Base-by-base conservation (phyloP, 2,888 invertebrate genomes). In the Toxonevra muliebris region DNA sequence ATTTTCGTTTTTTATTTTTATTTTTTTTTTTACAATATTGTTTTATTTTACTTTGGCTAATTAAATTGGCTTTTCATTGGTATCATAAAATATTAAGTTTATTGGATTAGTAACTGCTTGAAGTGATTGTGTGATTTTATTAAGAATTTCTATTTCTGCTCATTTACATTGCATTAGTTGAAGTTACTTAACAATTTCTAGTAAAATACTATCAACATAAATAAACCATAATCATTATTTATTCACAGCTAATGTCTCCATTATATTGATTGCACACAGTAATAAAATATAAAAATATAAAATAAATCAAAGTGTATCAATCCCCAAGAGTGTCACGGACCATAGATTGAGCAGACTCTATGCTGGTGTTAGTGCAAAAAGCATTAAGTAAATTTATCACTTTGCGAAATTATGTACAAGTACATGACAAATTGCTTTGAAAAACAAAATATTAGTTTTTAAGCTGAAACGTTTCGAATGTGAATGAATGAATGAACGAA, bases 1-100 rank as follows among this genome's bases (percentile, higher is more conserved):
- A 4, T 65, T 41, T 19, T 42, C 2, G 20, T 53, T 61, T 42
- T 5, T 8, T 41, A 41, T 61, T 61, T 12, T 8, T 48, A 61
- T 7, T 61, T 20, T 13, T 12, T n/a, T n/a, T n/a, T n/a, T n/a
- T n/a, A n/a, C n/a, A n/a, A n/a, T n/a, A 58, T 41, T 42, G 41
- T 15, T 19, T 58, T 11, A 11, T 15, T 12, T 41, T 17, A 43
- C 42, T 19, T 61, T 19, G 43, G 19, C 20, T 62, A 62, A 65
- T 65, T 58, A 65, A 65, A 57, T 65, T 58, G 58, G 40, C 15
- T 42, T 52, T 52, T 52, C 52, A 52, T 9, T n/a, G 15, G 13
- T 41, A 59, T 41, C 42, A 57, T 57, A 57, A 64, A 57, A 64
- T 48, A 64, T 57, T 43, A 17, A 48, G 30, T 48, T 64, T 19